These are phyloP conservation scores for Alcedo quadribrachys DNA, from an alignment of 2,797 vertebrate species.

Conservation along the genomic window DNA sequence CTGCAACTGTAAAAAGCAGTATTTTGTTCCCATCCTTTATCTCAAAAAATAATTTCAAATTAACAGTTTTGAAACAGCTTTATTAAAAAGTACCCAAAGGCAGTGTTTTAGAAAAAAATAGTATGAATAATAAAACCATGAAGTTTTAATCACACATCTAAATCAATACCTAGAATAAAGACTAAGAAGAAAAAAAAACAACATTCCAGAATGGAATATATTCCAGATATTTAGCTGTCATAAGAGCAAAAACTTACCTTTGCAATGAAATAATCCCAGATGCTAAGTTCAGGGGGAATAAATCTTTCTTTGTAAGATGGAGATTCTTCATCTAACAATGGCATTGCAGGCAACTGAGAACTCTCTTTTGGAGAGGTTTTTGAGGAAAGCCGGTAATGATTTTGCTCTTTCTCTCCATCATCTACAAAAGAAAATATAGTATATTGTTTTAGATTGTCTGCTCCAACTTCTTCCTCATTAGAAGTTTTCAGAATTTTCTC, in stretches of 20 bases:
- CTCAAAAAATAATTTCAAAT: neutral
- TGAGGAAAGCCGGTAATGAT: conserved; percentile 80
- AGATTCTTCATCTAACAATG: conserved; percentile 78
- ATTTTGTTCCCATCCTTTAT: neutral
- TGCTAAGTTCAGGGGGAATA: conserved; percentile 95
- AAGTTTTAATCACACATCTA: neutral
- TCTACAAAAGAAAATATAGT: conserved; percentile 69
- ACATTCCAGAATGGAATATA: neutral
- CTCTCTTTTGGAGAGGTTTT: conserved; percentile 83
- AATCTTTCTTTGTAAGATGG: conserved; percentile 88
- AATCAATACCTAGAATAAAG: neutral
- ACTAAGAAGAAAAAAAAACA: neutral
- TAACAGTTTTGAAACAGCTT: neutral
- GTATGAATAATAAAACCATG: neutral
- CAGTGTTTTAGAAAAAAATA: neutral
- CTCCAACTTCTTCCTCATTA: neutral
- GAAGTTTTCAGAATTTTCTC: neutral
- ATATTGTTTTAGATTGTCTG: neutral
- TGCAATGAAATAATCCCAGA: conserved; percentile 98
- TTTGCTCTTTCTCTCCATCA: conserved; percentile 83
- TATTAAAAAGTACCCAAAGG: neutral
- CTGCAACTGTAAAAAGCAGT: neutral
- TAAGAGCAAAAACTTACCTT: conserved; percentile 82
- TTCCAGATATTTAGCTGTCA: neutral
- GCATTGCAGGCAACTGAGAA: conserved; percentile 67